These are phyloP conservation scores for Dascyllus trimaculatus DNA, from an alignment of 2,113 vertebrate species.

Conservation along the genomic window DNA sequence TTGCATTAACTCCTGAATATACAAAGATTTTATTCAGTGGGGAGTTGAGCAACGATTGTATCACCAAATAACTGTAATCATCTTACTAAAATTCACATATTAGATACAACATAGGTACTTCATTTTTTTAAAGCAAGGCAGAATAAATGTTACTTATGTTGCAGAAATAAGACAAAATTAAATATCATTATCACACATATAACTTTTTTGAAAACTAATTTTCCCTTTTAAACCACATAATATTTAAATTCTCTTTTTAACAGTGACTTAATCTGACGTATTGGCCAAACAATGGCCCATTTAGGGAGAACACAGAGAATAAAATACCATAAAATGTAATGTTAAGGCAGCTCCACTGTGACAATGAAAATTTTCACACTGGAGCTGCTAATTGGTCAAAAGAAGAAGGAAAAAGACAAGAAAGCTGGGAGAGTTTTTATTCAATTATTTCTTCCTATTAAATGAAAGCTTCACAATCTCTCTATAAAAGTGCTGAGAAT, in stretches of 20 bases:
- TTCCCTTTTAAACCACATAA: neutral
- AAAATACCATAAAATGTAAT: neutral
- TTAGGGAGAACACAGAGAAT: neutral
- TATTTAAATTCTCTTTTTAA: neutral
- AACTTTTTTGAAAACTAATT: neutral
- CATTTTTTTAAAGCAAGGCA: no score
- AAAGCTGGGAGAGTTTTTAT: neutral
- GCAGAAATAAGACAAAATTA: no score
- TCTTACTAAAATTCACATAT: no score
- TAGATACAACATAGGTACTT: no score
- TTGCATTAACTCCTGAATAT: no score
- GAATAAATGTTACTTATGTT: no score
- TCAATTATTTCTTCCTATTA: conserved; percentile 7
- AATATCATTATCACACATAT: no score
- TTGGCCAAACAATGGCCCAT: neutral
- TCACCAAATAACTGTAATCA: no score
- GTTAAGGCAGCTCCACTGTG: neutral
- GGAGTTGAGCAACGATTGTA: no score
- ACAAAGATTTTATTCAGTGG: no score
- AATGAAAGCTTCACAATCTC: neutral
- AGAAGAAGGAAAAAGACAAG: neutral
- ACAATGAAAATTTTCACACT: neutral
- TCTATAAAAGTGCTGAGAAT: neutral
- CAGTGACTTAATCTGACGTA: no score
- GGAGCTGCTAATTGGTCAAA: conserved; percentile 4